Evolutionary conservation across 2,113 vertebrate genomes (phyloP), one percentile per base, ranked within the genome.

Genomic region (Aplodontia rufa): DNA sequence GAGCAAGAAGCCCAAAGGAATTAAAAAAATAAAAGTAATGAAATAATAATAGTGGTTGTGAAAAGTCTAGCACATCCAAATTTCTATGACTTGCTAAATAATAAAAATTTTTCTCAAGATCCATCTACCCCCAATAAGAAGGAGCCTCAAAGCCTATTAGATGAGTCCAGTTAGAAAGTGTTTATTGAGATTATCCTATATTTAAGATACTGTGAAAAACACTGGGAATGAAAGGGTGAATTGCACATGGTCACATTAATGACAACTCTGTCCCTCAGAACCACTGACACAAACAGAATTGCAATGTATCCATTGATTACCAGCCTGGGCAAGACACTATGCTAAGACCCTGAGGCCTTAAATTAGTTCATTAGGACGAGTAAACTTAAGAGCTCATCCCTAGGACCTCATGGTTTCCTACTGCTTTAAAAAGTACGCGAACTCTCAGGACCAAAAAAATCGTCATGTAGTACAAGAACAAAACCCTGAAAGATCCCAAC

Each of bases 1-100:
- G 88, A 90, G 68, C 58, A 60, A 88, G 93, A 91, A 97, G 35
- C 93, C 93, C 91, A 88, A 74, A 95, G 93, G 95, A 93, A 83
- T 93, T 79, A 24, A 85, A 89, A n/a, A n/a, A n/a, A n/a, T n/a
- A n/a, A n/a, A 88, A 83, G 91, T 66, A 89, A 96, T 91, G 91
- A 96, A 91, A 66, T 87, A 92, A 94, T 86, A 93, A 91, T 90
- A 32, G 20, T 49, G 58, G 72, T 95, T 96, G 86, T 87, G 78
- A 93, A 76, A 71, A 95, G 26, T 80, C 66, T 53, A 87, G 51
- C 82, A 95, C 88, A 96, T 88, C 88, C 64, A 96, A 95, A 96
- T 92, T 91, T 96, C 83, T 86, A 87, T 60, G 69, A 88, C 74
- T 92, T 37, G 55, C 69, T 90, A 83, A 92, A 62, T 79, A 82